Conservation (phyloP, 2,113 vertebrate species). For the Notarius quadriscutis region DNA sequence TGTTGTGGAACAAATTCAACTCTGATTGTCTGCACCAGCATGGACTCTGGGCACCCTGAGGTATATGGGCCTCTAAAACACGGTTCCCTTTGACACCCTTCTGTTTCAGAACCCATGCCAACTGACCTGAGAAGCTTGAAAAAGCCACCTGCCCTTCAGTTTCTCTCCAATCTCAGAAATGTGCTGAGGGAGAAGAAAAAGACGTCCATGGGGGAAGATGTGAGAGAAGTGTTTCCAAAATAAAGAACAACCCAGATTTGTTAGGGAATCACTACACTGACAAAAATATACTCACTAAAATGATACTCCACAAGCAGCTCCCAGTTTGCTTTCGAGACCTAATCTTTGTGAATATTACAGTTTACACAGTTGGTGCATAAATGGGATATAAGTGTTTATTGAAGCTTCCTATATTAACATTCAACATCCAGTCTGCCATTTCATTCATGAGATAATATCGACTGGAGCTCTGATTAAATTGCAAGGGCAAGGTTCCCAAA, state of each 20-base stretch:
- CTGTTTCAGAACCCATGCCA: constrained; percentile 51
- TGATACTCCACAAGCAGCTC: constrained; percentile 36
- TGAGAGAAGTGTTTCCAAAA: constrained; percentile 39
- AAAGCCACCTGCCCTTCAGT: constrained; percentile 51
- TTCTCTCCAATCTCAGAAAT: constrained; percentile 44
- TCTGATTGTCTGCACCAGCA: constrained; percentile 41
- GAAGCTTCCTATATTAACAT: constrained; percentile 44
- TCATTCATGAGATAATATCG: constrained; percentile 3
- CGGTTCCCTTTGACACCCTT: constrained; percentile 51
- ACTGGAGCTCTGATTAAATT: constrained; percentile 3
- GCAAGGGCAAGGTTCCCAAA: constrained; percentile 16
- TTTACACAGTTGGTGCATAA: constrained; percentile 42
- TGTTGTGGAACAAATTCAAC: constrained; percentile 35
- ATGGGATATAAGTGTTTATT: constrained; percentile 31
- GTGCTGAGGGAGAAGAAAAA: constrained; percentile 39
- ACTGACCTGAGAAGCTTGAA: constrained; percentile 50
- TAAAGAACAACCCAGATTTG: constrained; percentile 48
- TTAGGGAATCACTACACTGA: constrained; percentile 3
- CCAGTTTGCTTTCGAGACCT: constrained; percentile 39
- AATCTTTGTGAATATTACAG: constrained; percentile 43
- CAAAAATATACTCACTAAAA: constrained; percentile 37
- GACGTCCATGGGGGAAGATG: constrained; percentile 16
- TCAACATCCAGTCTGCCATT: constrained; percentile 27
- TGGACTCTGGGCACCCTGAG: constrained; percentile 46
- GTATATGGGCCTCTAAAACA: constrained; percentile 46